phyloP scores from a whole-genome alignment of 2,113 vertebrate genomes.

The Apus apus region DNA sequence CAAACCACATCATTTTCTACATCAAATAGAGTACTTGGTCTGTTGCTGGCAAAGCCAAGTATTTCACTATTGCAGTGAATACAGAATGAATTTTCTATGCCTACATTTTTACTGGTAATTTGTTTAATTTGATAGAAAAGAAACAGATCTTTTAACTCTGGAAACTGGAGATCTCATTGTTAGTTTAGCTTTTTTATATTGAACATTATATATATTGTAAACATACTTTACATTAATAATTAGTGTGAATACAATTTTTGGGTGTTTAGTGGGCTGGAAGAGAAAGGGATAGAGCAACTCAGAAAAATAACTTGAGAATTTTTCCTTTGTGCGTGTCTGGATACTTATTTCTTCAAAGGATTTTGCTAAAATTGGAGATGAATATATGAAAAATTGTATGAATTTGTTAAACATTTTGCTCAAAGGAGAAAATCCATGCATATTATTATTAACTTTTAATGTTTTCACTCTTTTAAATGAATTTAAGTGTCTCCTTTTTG shows the following conservation, averaged over 20 bases:
- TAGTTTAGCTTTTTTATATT: not conserved
- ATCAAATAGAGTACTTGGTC: not conserved
- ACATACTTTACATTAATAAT: not conserved
- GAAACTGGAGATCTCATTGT: not conserved
- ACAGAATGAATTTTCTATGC: not conserved
- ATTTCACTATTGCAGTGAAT: not conserved
- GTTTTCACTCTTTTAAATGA: not conserved
- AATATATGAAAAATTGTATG: not conserved
- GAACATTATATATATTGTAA: not conserved
- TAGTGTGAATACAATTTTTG: not conserved
- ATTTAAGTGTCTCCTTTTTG: not conserved
- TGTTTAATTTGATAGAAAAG: not conserved
- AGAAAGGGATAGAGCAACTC: not conserved
- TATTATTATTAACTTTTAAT: not conserved
- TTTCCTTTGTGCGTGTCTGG: not conserved
- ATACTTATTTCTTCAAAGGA: not conserved
- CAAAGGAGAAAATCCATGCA: not conserved
- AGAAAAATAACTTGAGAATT: not conserved
- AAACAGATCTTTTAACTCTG: not conserved
- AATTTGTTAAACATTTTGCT: not conserved
- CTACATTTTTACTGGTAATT: not conserved
- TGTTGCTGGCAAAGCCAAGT: not conserved
- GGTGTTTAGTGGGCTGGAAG: not conserved
- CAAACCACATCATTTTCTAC: not conserved
- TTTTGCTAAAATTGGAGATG: not conserved